Conservation (phyloP, 2,797 vertebrate species). For the Furcifer pardalis region DNA sequence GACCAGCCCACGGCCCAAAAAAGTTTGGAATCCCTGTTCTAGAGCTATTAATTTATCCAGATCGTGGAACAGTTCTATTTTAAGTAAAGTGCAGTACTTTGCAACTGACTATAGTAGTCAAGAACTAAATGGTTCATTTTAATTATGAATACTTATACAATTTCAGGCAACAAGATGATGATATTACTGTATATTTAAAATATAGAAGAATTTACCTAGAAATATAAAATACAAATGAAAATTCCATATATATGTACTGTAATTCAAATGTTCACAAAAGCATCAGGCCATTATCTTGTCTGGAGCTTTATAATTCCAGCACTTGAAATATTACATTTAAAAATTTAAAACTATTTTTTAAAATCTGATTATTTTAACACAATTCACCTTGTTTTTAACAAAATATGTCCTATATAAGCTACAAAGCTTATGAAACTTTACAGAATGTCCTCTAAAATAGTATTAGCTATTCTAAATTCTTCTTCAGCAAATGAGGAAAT, state of each 20-base stretch:
- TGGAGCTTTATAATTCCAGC: neutral
- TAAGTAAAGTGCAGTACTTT: neutral
- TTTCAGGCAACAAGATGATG: too few species aligned
- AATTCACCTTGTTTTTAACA: neutral
- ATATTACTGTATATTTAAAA: too few species aligned
- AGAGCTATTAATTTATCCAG: neutral
- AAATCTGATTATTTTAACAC: neutral
- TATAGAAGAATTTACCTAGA: too few species aligned
- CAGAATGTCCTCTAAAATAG: neutral
- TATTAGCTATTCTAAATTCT: neutral
- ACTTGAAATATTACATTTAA: neutral
- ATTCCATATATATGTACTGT: too few species aligned
- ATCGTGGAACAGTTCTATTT: neutral
- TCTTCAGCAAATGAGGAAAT: neutral
- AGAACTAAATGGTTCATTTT: neutral
- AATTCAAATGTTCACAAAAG: too few species aligned
- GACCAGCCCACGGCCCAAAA: too few species aligned
- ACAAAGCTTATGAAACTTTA: neutral
- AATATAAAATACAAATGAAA: too few species aligned
- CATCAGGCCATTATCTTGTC: too few species aligned
- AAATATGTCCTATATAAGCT: neutral
- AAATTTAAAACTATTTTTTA: neutral
- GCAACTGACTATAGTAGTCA: neutral
- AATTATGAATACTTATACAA: neutral
- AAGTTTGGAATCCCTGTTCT: too few species aligned